phyloP scores from a whole-genome alignment of 2,113 vertebrate species.

The rabbit (Oryctolagus cuniculus) region DNA sequence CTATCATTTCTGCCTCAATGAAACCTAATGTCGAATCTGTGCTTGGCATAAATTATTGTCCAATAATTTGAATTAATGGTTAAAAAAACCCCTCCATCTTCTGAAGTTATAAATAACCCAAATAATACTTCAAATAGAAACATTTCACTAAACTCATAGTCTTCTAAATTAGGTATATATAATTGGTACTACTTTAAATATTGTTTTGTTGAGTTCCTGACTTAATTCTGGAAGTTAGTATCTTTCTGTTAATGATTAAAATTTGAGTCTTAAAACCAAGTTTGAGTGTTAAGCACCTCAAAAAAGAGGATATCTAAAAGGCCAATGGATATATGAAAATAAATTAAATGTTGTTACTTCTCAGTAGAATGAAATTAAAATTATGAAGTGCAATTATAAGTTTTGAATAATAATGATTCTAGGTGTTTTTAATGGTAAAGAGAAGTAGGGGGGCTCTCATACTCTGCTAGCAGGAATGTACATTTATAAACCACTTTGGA shows the following conservation, averaged over 20 bases:
- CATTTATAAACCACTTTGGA: background rate
- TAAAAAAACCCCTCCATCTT: background rate
- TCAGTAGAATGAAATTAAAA: background rate
- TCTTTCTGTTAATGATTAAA: background rate
- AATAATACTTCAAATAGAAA: background rate
- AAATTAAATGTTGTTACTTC: background rate
- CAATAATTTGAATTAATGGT: background rate
- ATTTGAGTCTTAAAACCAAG: background rate
- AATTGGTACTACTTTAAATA: background rate
- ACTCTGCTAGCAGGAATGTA: background rate
- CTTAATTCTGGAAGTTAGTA: background rate
- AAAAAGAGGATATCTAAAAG: background rate
- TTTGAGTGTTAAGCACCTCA: background rate
- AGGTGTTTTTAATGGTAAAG: background rate
- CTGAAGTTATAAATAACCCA: background rate
- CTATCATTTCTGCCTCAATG: background rate
- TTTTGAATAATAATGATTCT: constrained; percentile 12
- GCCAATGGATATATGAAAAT: background rate
- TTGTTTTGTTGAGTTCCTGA: background rate
- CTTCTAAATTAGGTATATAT: background rate
- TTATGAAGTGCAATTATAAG: background rate
- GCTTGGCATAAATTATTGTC: background rate
- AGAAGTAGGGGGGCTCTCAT: background rate
- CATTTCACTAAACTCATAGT: background rate
- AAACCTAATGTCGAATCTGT: background rate